Percentiles rank a stretch among this genome's conserved stretches.
Conservation (phyloP, 2,888 invertebrate species). For the Drosophila histrio region DNA sequence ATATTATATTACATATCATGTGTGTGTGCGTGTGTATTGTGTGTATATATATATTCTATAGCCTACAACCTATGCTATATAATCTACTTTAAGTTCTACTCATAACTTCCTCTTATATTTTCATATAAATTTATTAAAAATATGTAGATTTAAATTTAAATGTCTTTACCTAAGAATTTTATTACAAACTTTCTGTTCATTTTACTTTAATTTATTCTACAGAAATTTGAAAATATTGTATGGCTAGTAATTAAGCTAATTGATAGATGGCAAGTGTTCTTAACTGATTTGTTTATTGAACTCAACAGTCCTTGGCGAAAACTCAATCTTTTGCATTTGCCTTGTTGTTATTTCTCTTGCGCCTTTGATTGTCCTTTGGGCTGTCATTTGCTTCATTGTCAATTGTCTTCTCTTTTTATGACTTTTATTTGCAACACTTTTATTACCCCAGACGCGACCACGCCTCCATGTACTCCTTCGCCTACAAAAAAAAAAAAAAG, state of each 20-base stretch:
- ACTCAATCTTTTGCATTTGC: neutral
- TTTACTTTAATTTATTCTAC: neutral
- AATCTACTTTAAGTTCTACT: too few relatives aligned
- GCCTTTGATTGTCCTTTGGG: slow-evolving; percentile 49
- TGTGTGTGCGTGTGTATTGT: too few relatives aligned
- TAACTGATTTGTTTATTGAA: slow-evolving; percentile 19
- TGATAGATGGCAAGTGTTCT: neutral
- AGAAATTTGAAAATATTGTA: neutral
- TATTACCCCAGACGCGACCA: slow-evolving; percentile 57
- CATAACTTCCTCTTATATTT: too few relatives aligned
- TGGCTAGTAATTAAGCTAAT: slow-evolving; percentile 9
- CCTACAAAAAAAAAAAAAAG: neutral
- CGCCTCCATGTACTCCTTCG: neutral
- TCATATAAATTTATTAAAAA: neutral
- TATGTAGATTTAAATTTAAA: neutral
- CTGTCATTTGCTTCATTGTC: slow-evolving; percentile 75
- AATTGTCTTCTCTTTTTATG: slow-evolving; percentile 71
- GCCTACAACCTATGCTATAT: too few relatives aligned
- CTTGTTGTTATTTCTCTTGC: slow-evolving; percentile 1
- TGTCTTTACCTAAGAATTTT: neutral
- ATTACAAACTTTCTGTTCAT: neutral
- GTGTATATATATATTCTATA: too few relatives aligned
- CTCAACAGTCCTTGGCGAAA: neutral
- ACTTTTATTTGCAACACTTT: slow-evolving; percentile 69
- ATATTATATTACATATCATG: too few relatives aligned